Evolutionary conservation across 2,797 vertebrate species (phyloP).

Genomic region (Alcedo quadribrachys): DNA sequence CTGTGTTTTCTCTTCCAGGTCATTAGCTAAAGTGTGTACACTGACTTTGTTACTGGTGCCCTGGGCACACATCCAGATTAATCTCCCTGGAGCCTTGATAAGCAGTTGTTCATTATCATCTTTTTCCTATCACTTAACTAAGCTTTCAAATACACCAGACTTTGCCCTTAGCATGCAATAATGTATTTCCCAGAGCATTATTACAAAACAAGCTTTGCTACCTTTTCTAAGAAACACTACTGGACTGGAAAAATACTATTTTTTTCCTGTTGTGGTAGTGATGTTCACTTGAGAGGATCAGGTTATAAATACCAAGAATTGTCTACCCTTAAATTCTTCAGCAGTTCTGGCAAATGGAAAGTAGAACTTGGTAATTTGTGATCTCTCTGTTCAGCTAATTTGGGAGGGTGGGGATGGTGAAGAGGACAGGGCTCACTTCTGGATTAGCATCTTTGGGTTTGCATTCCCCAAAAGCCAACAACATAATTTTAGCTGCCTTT

Average conservation of each 20-base stretch:
- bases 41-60: neutral
- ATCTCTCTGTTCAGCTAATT: neutral
- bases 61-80: neutral
- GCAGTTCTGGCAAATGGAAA: neutral
- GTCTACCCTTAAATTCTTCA: neutral
- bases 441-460: neutral
- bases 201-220: conserved; percentile 19
- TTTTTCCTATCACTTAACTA: conserved; percentile 4
- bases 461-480: neutral
- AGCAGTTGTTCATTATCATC: neutral
- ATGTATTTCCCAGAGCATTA: neutral
- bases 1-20: conserved; percentile 41
- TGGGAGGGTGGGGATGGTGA: neutral
- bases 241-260: neutral
- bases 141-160: conserved; percentile 10
- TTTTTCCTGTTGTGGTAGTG: neutral
- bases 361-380: neutral
- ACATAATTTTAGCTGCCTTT: neutral
- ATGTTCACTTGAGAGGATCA: neutral
- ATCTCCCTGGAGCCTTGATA: neutral
- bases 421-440: neutral
- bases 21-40: neutral
- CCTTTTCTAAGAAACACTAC: neutral
- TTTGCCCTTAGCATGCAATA: conserved; percentile 24
- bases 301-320: neutral